Evolutionary conservation across 2,888 invertebrate genomes (phyloP), one percentile per base, ranked within the genome.

Genomic region (Octonoba sinensis): DNA sequence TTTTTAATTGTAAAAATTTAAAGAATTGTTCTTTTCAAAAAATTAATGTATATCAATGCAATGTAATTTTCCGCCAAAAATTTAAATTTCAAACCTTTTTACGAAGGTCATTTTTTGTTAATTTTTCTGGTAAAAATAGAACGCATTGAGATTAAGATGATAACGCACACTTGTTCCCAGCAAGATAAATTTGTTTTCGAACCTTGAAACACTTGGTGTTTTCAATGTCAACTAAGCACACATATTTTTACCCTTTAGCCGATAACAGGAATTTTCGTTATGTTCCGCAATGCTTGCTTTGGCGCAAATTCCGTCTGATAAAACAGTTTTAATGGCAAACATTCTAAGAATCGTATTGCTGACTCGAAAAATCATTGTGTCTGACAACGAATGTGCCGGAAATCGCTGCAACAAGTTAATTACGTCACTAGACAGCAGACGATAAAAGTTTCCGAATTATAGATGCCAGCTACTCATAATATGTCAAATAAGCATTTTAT

Each of bases 171-270:
- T 36, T 36, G 36, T 36, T 36, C 36, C 36, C 6, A 36, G 36
- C 36, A 11, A 36, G 36, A 36, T 36, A 69, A 73, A 67, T 73
- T 69, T 79, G 73, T 81, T 81, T 81, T 81, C 47, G 47, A 69
- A 81, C 79, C 73, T 81, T 81, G 79, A 73, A 81, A 78, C 20
- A 54, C 46, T 6, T 54, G 49, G 8, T 36, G 8, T 54, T 65
- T 81, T 81, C 79, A 81, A 69, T 81, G 79, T 74, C 73, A 81
- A 69, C 69, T 64, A 73, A 27, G 60, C 64, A 44, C n/a, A 46
- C 27, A 24, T 74, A 75, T 75, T 75, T 75, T 73, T 47, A 18
- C 56, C 49, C 18, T 66, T 75, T 60, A 20, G 20, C 44, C 24
- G 75, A 75, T 75, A 76, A 69, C 62, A 49, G 22, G 27, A 75